phyloP scores from a whole-genome alignment of 2,113 vertebrate genomes.

The Spizaetus ornatus region DNA sequence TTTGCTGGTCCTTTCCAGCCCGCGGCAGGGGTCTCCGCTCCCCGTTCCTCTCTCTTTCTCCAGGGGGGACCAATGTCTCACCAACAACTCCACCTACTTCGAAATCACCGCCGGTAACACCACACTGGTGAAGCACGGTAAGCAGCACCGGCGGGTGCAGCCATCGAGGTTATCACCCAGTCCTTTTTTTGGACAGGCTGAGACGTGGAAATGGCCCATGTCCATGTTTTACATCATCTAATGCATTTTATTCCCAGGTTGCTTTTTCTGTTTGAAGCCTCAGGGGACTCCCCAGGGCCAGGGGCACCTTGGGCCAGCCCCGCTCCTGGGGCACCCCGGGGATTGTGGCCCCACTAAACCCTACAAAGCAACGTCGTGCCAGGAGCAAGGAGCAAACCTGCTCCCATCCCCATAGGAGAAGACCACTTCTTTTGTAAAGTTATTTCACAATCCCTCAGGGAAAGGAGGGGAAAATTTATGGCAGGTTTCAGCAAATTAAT shows the following conservation, averaged over 20 bases:
- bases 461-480: neutral
- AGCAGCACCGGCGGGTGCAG: accelerated
- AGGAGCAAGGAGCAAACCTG: neutral
- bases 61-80: neutral
- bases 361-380: accelerated
- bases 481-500: neutral
- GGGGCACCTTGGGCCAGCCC: neutral
- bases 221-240: neutral
- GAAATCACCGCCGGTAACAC: accelerated
- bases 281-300: neutral
- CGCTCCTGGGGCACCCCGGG: neutral
- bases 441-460: neutral
- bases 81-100: constrained; percentile 28
- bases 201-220: accelerated
- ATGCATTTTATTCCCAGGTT: neutral
- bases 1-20: neutral
- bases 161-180: neutral
- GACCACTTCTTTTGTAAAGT: accelerated
- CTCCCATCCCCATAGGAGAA: neutral
- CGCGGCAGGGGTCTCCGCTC: accelerated
- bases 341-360: neutral
- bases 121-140: neutral
- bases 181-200: accelerated
- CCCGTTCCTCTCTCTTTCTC: neutral
- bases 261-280: neutral